Percentiles rank a stretch among this genome's conserved stretches.
Conservation (phyloP, 2,113 vertebrate genomes). For the Eretmochelys imbricata region DNA sequence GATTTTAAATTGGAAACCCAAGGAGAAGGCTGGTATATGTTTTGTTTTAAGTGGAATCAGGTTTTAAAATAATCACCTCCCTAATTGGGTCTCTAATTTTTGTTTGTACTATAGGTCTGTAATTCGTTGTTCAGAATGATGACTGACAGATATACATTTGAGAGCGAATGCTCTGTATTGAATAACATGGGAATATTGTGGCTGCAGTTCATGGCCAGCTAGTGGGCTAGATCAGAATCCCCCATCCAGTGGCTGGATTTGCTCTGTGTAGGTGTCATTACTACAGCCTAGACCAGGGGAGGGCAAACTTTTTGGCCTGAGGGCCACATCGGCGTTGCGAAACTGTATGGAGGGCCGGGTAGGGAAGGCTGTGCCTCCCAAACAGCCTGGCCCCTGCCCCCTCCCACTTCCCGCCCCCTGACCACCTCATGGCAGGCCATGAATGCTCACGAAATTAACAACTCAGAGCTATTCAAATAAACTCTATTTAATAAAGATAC, state of each 20-base stretch:
- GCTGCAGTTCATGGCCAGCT: not conserved
- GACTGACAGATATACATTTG: not conserved
- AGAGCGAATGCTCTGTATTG: rapidly evolving
- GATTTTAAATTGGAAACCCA: conserved; percentile 24
- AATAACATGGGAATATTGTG: not conserved
- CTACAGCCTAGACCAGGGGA: not conserved
- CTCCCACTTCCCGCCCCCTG: no score
- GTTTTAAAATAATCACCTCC: not conserved
- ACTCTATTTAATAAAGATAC: no score
- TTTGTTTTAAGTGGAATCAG: conserved; percentile 27
- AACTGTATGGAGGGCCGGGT: no score
- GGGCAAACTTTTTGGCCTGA: no score
- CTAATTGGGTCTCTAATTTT: not conserved
- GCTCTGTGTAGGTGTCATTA: not conserved
- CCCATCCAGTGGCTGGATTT: no score
- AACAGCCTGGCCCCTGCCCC: no score
- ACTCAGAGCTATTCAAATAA: no score
- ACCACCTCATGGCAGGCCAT: no score
- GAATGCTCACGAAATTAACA: no score
- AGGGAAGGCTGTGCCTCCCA: no score
- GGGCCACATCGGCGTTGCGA: no score
- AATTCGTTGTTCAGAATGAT: not conserved
- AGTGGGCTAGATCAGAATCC: not conserved
- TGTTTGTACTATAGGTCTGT: not conserved
- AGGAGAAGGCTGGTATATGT: not conserved